phyloP scores from a whole-genome alignment of 2,888 invertebrate species.

The Brachyopa scutellaris region DNA sequence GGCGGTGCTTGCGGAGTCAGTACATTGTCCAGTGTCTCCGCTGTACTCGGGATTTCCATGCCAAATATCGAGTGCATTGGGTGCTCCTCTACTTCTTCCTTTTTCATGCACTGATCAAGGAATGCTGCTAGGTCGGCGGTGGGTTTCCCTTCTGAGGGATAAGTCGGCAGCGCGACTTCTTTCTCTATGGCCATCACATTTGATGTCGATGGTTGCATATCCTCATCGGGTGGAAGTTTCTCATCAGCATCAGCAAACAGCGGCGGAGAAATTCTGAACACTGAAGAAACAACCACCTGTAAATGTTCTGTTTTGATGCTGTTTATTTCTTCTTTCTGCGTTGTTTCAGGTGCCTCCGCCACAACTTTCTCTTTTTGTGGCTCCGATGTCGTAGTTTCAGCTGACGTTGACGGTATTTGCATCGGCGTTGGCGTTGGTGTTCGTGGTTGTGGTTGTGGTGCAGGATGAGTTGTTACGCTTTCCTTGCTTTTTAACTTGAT shows the following conservation, averaged over 20 bases:
- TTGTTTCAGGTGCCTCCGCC: conserved; percentile 31
- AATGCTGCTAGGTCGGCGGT: conserved; percentile 54
- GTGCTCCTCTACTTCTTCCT: conserved; percentile 58
- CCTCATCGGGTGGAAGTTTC: conserved; percentile 56
- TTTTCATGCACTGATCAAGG: conserved; percentile 62
- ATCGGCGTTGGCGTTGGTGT: conserved; percentile 68
- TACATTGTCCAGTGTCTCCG: conserved; percentile 9
- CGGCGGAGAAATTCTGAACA: conserved; percentile 37
- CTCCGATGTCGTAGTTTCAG: conserved; percentile 48
- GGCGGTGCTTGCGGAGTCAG: conserved; percentile 29
- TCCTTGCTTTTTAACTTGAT: conserved; percentile 79
- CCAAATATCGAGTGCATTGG: conserved; percentile 64
- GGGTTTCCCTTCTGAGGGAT: conserved; percentile 33
- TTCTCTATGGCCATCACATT: background rate
- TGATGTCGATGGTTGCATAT: conserved; percentile 52
- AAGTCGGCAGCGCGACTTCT: background rate
- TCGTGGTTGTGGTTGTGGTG: background rate
- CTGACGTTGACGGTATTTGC: conserved; percentile 60
- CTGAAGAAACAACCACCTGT: background rate
- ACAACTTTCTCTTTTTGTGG: conserved; percentile 24
- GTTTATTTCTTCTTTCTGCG: conserved; percentile 11
- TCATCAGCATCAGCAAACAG: conserved; percentile 48
- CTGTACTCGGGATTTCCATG: conserved; percentile 37
- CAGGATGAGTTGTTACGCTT: background rate
- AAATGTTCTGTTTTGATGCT: conserved; percentile 42